Base-by-base conservation (phyloP, 2,113 vertebrate species). In the Nasalis larvatus region DNA sequence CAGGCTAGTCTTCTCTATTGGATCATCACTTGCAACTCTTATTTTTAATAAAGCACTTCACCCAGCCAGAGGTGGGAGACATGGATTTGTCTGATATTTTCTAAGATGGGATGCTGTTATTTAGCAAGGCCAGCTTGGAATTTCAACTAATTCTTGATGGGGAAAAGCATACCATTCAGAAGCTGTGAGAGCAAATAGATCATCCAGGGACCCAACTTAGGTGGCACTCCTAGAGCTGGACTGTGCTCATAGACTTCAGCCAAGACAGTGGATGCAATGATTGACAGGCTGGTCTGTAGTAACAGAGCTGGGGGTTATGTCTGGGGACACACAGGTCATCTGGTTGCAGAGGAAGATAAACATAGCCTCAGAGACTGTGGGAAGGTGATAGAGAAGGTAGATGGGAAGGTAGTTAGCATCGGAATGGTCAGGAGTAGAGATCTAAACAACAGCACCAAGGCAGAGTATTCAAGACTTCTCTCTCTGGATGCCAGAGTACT, bases 261-360 rank as follows among this genome's bases (percentile, higher is more conserved):
- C 78, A 63, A 86, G 9, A 78, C 35, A 86, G 49, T 40, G 1
- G 1, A 2, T 58, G 16, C 1, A 45, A 37, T 3, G 8, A 40
- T 27, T 71, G 80, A 40, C 17, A 73, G 23, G n/a, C 6, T 58
- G 11, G 40, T 27, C 4, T 77, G 30, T 25, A 6, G 25, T 17
- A 63, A 83, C 83, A 80, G 45, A 86, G 23, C 37, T 60, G 49
- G 71, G 13, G 8, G 0, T 9, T 25, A 13, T 4, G n/a, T 14
- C 54, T 94, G 23, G 47, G 18, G 78, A 32, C 21, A 52, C 2
- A 77, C 10, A 54, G 5, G 54, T 45, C 52, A 86, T 5, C 13
- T 84, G 25, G 58, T 85, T 93, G n/a, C 83, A 89, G 52, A 95
- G 37, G 23, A 76, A 92, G 73, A 30, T 54, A 81, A 81, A 91